These are phyloP conservation scores for Perizoma affinitatum DNA, from an alignment of 2,888 invertebrate species.

Conservation along the genomic window DNA sequence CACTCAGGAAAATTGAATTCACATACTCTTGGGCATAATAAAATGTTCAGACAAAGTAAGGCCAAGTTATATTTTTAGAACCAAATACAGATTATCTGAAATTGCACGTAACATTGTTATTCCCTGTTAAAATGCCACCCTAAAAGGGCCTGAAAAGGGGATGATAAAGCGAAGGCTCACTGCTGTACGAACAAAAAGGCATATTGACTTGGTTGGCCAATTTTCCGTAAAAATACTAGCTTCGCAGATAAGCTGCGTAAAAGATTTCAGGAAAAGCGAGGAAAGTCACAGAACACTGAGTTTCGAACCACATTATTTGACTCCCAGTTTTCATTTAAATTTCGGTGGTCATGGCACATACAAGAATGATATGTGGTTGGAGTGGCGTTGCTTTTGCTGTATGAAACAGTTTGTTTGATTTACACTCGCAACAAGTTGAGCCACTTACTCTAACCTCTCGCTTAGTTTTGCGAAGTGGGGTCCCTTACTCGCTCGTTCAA, in stretches of 20 bases:
- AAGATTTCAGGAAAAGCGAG: slow-evolving; percentile 37
- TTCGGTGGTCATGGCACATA: slow-evolving; percentile 9
- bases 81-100: too few species aligned
- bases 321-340: slow-evolving; percentile 40
- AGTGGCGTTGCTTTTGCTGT: slow-evolving; percentile 1
- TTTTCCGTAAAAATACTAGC: slow-evolving; percentile 53
- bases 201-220: slow-evolving; percentile 66
- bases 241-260: slow-evolving; percentile 38
- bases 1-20: slow-evolving; percentile 16
- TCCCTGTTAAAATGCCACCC: slow-evolving; percentile 62
- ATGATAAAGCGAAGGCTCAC: slow-evolving; percentile 64
- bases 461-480: slow-evolving; percentile 6
- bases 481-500: slow-evolving; percentile 1
- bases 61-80: too few species aligned
- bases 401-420: slow-evolving; percentile 5
- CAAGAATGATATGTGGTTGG: slow-evolving; percentile 8
- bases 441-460: not conserved
- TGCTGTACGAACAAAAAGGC: slow-evolving; percentile 64
- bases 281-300: slow-evolving; percentile 19
- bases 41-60: too few species aligned
- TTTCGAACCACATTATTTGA: slow-evolving; percentile 21
- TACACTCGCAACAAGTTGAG: not conserved
- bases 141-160: slow-evolving; percentile 52
- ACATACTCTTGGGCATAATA: not conserved
- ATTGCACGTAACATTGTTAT: slow-evolving; percentile 59